Conservation (phyloP, 2,797 vertebrate species). For the Sebastes hubbsi region DNA sequence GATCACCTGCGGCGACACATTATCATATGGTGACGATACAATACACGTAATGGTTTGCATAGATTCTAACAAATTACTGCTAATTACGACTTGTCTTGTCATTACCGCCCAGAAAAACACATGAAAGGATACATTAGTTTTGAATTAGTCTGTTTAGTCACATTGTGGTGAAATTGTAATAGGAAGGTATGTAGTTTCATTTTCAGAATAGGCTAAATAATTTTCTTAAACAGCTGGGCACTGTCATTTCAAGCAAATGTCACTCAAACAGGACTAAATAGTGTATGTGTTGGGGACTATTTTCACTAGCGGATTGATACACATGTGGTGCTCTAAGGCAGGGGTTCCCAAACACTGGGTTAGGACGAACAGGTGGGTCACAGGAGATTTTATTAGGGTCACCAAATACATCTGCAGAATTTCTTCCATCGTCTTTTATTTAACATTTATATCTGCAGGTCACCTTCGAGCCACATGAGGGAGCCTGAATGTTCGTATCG, state of each 20-base stretch:
- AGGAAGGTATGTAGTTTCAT: neutral
- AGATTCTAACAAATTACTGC: neutral
- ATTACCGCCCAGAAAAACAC: neutral
- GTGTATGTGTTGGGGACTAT: neutral
- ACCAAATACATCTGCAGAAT: too few species aligned
- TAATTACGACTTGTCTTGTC: neutral
- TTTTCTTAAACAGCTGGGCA: neutral
- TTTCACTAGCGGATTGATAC: neutral
- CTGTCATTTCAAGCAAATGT: neutral
- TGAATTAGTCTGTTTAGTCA: neutral
- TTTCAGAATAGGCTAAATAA: neutral
- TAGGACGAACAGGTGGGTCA: too few species aligned
- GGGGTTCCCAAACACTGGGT: neutral
- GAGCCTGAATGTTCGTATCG: too few species aligned
- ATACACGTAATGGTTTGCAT: neutral
- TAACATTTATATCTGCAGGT: too few species aligned
- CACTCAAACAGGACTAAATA: neutral
- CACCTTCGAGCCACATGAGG: too few species aligned
- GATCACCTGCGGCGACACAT: constrained; percentile 86
- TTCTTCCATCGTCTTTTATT: too few species aligned
- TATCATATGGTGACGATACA: neutral
- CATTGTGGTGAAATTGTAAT: neutral
- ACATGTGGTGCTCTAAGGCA: neutral
- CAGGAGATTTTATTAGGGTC: too few species aligned
- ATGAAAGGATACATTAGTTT: neutral